Base-by-base conservation (phyloP, 2,888 invertebrate species). In the Acleris cristana region DNA sequence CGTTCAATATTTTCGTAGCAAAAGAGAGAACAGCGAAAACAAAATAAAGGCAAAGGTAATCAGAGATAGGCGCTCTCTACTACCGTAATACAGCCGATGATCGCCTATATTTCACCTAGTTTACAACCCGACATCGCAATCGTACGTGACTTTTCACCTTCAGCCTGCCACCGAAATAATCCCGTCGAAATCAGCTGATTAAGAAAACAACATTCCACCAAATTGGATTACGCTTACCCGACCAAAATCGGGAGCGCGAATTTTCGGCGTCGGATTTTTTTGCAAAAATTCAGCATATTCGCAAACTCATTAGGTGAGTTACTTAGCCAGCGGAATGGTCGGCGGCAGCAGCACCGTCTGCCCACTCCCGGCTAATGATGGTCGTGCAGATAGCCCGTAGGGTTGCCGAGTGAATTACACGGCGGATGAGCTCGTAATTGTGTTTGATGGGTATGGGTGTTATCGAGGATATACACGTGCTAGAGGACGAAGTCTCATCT, bases 291-390 rank as follows among this genome's bases (percentile, higher is more conserved):
- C 71, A 70, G 69, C 63, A 70, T 71, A 70, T 70, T 71, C 74
- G 73, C 75, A 65, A 67, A 65, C 69, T 76, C 74, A 74, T 73
- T 78, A 77, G 76, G 71, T 52, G 72, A 76, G 77, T 79, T 77
- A 77, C 75, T 79, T 74, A 79, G 80, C 73, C 72, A 72, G 76
- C 79, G 69, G 78, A 80, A 84, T 84, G 79, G 81, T 80, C 77
- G 81, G 86, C 84, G 84, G 86, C 88, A 88, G 89, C 90, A 89
- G 89, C 89, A 88, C 87, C 18, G 64, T 44, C 61, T 45, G 61
- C 55, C 61, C 26, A 54, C 51, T 23, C 77, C 73, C 79, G 81
- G 81, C 88, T 88, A 88, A 88, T 88, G 90, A 88, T 88, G 84
- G 79, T 78, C 79, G 80, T 75, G 81, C 79, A 85, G 87, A 87